phyloP scores from a whole-genome alignment of 2,888 invertebrate genomes.

The Trachelus troglodyta region DNA sequence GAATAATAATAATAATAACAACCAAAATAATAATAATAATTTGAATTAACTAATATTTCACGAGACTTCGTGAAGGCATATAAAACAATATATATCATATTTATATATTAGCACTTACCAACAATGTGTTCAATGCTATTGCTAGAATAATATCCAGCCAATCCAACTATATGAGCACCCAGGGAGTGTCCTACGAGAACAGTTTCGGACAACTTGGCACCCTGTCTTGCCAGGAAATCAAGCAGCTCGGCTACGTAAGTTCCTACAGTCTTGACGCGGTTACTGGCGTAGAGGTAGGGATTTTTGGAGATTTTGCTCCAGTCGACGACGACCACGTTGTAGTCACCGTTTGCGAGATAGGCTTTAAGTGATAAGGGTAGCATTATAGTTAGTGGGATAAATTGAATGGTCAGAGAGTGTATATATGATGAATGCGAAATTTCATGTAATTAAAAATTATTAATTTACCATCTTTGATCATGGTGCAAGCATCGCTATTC shows the following conservation, averaged over 20 bases:
- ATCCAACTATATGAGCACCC: slow-evolving; percentile 54
- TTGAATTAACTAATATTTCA: too few relatives aligned
- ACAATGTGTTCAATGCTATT: slow-evolving; percentile 40
- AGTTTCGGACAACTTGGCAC: slow-evolving; percentile 36
- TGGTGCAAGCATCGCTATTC: slow-evolving; percentile 33
- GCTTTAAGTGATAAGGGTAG: slow-evolving; percentile 32
- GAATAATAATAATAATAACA: too few relatives aligned
- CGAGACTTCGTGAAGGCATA: too few relatives aligned
- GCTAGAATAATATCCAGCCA: slow-evolving; percentile 43
- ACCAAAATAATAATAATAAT: too few relatives aligned
- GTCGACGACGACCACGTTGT: slow-evolving; percentile 54
- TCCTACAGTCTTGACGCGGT: slow-evolving; percentile 40
- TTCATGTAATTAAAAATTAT: neutral
- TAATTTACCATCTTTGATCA: slow-evolving; percentile 48
- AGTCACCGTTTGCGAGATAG: slow-evolving; percentile 43
- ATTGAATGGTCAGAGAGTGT: too few relatives aligned
- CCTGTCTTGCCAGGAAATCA: slow-evolving; percentile 42
- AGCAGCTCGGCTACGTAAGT: slow-evolving; percentile 44
- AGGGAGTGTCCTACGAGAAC: slow-evolving; percentile 55
- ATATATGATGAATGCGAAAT: too few relatives aligned
- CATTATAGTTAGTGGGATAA: too few relatives aligned
- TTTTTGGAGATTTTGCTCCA: slow-evolving; percentile 44
- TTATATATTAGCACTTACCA: slow-evolving; percentile 31
- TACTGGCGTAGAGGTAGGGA: slow-evolving; percentile 38
- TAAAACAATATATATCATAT: too few relatives aligned